Evolutionary conservation across 2,888 invertebrate species (phyloP), one percentile per base, ranked within the genome.

Genomic region (Lasioglossum zephyrum): DNA sequence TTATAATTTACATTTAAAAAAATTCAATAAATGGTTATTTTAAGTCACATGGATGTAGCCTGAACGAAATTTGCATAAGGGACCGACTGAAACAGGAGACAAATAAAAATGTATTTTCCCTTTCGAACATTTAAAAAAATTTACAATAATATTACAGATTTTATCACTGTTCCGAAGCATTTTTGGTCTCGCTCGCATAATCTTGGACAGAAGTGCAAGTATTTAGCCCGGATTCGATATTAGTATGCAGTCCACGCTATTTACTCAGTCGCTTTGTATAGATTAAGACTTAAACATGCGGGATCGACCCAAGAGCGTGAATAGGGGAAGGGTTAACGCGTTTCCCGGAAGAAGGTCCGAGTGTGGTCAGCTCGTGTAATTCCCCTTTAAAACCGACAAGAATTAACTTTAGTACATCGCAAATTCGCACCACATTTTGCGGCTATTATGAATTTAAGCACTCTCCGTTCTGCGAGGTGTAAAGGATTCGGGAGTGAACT

Each of bases 381-480:
- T 92, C 94, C 86, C 91, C 89, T 91, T 91, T 92, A 93, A 93
- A 93, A 92, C 92, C 92, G 90, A 86, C 86, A 88, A 91, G 93
- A 92, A 93, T 93, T 92, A 93, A 93, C 92, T 92, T 92, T 89
- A 91, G 91, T 91, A 91, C 92, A 90, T 93, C 93, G 92, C 93
- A 93, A 93, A 93, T 93, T 93, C 93, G 92, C 93, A 91, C 92
- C 92, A 91, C 92, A 93, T 93, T 93, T 92, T 90, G 90, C 90
- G 91, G 91, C 93, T 89, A 92, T 93, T 92, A 93, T 93, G 93
- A 93, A 93, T 93, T 93, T 91, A 93, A 93, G 92, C 92, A 89
- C 80, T 82, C 88, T 76, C 79, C 76, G 70, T 80, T 80, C 75
- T 79, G 79, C 73, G 84, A 89, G 87, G 89, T 91, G 87, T 83